phyloP scores from a whole-genome alignment of 2,797 vertebrate species.

The Rhynchotus rufescens region DNA sequence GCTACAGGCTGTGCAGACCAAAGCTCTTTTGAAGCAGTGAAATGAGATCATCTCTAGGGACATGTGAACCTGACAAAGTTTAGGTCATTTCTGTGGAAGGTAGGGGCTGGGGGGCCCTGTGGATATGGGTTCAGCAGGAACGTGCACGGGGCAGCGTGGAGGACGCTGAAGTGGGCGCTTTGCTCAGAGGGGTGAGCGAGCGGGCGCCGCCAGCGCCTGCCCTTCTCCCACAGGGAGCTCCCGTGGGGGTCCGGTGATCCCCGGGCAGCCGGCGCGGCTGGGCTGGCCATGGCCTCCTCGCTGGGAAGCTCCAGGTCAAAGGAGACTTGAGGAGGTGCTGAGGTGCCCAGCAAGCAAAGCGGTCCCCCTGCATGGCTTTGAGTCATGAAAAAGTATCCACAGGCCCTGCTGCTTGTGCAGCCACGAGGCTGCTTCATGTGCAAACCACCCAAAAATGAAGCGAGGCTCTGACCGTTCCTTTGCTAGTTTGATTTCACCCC shows the following conservation, averaged over 20 bases:
- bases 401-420: background rate
- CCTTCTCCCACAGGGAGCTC: constrained; percentile 42
- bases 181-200: constrained; percentile 30
- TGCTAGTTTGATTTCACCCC: background rate
- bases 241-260: background rate
- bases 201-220: constrained; percentile 39
- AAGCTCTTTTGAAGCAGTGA: constrained; percentile 87
- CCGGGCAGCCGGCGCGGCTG: background rate
- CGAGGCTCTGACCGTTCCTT: constrained; percentile 30
- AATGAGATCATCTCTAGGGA: constrained; percentile 87
- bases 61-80: constrained; percentile 85
- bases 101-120: constrained; percentile 19
- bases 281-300: background rate
- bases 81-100: constrained; percentile 82
- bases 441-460: constrained; percentile 26
- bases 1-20: constrained; percentile 87
- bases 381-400: constrained; percentile 22
- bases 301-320: background rate
- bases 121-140: constrained; percentile 49
- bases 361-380: constrained; percentile 18
- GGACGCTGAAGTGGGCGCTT: constrained; percentile 56
- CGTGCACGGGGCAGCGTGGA: constrained; percentile 59
- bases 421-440: constrained; percentile 9
- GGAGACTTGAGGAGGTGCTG: background rate
- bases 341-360: constrained; percentile 1